phyloP scores from a whole-genome alignment of 2,888 invertebrate species.

The Amblyteles armatorius region DNA sequence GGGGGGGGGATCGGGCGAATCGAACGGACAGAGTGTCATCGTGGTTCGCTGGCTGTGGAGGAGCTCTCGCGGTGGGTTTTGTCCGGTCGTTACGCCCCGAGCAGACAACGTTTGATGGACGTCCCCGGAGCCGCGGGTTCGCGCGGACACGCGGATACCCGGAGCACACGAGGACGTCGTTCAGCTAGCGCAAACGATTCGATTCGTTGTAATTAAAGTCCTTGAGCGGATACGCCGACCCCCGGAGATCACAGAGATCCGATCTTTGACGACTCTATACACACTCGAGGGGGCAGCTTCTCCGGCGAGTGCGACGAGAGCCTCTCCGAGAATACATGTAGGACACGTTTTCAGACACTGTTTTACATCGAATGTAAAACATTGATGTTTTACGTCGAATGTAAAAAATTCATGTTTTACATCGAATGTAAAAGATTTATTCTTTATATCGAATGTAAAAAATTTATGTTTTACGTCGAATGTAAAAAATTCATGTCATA shows the following conservation, averaged over 20 bases:
- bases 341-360: no score
- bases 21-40: conserved; percentile 9
- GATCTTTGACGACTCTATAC: conserved; percentile 17
- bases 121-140: conserved; percentile 5
- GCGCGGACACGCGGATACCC: neutral
- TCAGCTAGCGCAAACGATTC: conserved; percentile 2
- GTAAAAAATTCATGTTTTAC: no score
- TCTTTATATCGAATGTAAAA: no score
- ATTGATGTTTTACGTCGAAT: no score
- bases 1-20: neutral
- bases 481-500: no score
- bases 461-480: no score
- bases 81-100: conserved; percentile 18
- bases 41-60: neutral
- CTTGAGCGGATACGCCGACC: neutral
- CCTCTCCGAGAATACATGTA: no score
- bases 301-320: no score
- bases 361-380: no score
- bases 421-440: no score
- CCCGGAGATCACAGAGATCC: conserved; percentile 2
- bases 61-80: conserved; percentile 6
- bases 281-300: neutral
- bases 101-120: conserved; percentile 20
- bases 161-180: neutral
- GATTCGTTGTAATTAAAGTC: conserved; percentile 29